Evolutionary conservation across 1,140 invertebrate genomes (phyloP).

Genomic region (Drosophila ambigua): DNA sequence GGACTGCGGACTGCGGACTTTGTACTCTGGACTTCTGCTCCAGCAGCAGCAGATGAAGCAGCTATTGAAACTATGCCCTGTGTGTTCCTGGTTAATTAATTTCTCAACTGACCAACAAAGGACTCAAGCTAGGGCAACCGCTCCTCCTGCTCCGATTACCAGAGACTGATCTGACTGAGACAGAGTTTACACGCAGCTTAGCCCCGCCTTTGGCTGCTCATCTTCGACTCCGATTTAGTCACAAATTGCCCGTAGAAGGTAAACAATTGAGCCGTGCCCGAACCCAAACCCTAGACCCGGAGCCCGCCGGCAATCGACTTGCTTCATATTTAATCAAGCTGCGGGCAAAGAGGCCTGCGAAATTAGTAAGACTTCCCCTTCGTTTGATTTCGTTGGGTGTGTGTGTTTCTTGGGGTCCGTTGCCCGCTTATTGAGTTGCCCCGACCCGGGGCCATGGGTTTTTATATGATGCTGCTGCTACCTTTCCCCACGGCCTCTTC

Average conservation of each 20-base stretch:
- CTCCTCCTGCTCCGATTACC: slow-evolving; percentile 22
- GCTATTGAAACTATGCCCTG: slow-evolving; percentile 41
- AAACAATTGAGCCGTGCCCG: slow-evolving; percentile 22
- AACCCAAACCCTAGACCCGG: no score
- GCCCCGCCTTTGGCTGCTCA: slow-evolving; percentile 27
- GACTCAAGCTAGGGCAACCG: slow-evolving; percentile 22
- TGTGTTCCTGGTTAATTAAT: slow-evolving; percentile 78
- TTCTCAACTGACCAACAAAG: slow-evolving; percentile 75
- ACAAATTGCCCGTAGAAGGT: slow-evolving; percentile 69
- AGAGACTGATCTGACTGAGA: slow-evolving; percentile 11
- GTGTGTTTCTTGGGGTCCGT: slow-evolving; percentile 22
- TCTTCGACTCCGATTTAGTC: slow-evolving; percentile 67
- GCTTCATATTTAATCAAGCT: slow-evolving; percentile 74
- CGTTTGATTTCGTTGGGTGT: slow-evolving; percentile 7
- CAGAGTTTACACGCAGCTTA: slow-evolving; percentile 72
- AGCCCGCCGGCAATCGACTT: slow-evolving; percentile 32
- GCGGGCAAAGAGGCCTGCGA: slow-evolving; percentile 24
- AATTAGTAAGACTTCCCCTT: slow-evolving; percentile 73
- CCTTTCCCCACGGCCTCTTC: slow-evolving; percentile 23
- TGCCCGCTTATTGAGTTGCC: slow-evolving; percentile 71
- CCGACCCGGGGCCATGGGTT: slow-evolving; percentile 64
- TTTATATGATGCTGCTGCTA: slow-evolving; percentile 59
- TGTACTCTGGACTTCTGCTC: slow-evolving; percentile 3
- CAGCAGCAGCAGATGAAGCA: not conserved
- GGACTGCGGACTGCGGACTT: no score